Evolutionary conservation across 2,888 invertebrate genomes (phyloP).

Genomic region (Lottia gigantea): DNA sequence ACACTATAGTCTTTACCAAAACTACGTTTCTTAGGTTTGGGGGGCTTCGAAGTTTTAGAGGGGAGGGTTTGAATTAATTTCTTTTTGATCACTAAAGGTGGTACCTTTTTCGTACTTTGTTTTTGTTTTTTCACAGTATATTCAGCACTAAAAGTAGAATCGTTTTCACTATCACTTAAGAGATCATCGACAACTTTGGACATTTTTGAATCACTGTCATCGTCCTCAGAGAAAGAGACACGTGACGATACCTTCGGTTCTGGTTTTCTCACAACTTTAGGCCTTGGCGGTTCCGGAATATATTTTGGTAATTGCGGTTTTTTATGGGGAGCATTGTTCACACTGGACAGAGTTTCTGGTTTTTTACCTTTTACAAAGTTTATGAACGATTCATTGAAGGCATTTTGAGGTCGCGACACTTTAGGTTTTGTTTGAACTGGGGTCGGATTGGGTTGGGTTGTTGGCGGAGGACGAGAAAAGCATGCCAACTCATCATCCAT

Average conservation of each 20-base stretch:
- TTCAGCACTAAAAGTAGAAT: constrained; percentile 24
- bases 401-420: constrained; percentile 1
- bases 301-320: constrained; percentile 64
- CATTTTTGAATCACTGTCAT: constrained; percentile 28
- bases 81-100: constrained; percentile 1
- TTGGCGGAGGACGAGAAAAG: constrained; percentile 40
- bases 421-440: constrained; percentile 5
- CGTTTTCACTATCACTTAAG: constrained; percentile 41
- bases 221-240: constrained; percentile 54
- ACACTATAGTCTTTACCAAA: constrained; percentile 28
- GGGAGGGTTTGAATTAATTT: constrained; percentile 10
- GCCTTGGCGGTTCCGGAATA: constrained; percentile 58
- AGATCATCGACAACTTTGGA: constrained; percentile 45
- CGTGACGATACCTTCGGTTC: constrained; percentile 28
- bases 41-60: neutral
- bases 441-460: constrained; percentile 16
- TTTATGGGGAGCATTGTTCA: constrained; percentile 54
- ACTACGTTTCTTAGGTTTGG: neutral
- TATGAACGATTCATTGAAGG: constrained; percentile 60
- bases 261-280: constrained; percentile 32
- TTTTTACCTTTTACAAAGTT: constrained; percentile 64
- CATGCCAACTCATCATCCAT: constrained; percentile 61
- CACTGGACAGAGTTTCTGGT: constrained; percentile 62
- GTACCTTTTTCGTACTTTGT: constrained; percentile 19
- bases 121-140: constrained; percentile 14